A percentile compares a stretch with the other conserved stretches of the same genome.
These are phyloP conservation scores for Pituophis catenifer DNA, from an alignment of 2,113 vertebrate species.

Conservation along the genomic window DNA sequence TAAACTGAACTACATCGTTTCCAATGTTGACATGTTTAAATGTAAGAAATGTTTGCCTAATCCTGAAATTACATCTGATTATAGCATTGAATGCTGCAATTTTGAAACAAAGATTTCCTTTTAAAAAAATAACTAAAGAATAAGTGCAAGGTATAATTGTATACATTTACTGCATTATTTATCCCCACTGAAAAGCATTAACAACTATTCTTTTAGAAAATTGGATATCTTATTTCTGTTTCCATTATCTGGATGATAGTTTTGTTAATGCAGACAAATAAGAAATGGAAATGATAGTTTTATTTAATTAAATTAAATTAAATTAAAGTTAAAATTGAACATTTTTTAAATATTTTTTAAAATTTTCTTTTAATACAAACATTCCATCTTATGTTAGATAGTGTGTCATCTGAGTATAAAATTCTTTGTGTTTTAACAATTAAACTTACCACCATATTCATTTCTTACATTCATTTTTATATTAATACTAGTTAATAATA, in stretches of 20 bases:
- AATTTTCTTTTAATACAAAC: too few relatives aligned
- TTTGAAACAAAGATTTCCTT: background rate
- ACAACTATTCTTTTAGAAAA: background rate
- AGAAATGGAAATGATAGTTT: background rate
- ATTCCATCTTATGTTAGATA: too few relatives aligned
- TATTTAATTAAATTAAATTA: background rate
- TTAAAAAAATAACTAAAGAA: background rate
- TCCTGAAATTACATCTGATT: background rate
- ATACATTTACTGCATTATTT: background rate
- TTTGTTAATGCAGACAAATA: background rate
- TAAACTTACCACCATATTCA: too few relatives aligned
- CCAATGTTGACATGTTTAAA: too few relatives aligned
- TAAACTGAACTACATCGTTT: too few relatives aligned
- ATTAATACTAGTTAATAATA: too few relatives aligned
- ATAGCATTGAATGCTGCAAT: background rate
- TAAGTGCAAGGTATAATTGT: background rate
- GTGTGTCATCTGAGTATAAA: too few relatives aligned
- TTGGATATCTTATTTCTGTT: background rate
- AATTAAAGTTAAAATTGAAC: background rate
- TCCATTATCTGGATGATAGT: background rate
- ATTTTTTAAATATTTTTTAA: too few relatives aligned
- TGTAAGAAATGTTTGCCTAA: too few relatives aligned
- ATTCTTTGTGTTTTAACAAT: too few relatives aligned
- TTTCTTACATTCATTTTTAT: too few relatives aligned
- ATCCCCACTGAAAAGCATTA: background rate